These are phyloP conservation scores for Myodes glareolus DNA, from an alignment of 2,113 vertebrate species.

Conservation along the genomic window DNA sequence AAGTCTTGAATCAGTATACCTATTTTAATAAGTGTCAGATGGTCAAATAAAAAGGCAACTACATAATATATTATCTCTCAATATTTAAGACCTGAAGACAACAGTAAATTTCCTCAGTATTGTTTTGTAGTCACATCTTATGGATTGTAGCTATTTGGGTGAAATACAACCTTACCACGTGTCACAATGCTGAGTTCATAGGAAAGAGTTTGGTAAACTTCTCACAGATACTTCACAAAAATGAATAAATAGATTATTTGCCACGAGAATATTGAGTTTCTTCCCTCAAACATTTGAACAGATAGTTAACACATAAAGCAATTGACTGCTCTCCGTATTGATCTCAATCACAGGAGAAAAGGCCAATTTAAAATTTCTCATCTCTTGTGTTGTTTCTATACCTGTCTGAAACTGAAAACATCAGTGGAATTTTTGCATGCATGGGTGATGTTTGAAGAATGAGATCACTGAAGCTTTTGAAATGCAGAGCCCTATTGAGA, in stretches of 20 bases:
- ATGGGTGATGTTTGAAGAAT: not conserved
- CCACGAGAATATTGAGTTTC: not conserved
- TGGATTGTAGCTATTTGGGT: not conserved
- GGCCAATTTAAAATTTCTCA: slow-evolving; percentile 36
- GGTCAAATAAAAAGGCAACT: not conserved
- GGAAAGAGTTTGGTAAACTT: slow-evolving; percentile 37
- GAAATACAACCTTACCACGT: not conserved
- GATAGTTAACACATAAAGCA: slow-evolving; percentile 25
- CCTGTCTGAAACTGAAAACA: slow-evolving; percentile 21
- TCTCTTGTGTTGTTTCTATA: slow-evolving; percentile 12
- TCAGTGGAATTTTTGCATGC: slow-evolving; percentile 29
- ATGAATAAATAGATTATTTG: slow-evolving; percentile 20
- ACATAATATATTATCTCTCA: not conserved
- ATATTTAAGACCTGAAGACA: not conserved
- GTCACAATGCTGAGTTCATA: not conserved
- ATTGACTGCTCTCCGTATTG: not conserved
- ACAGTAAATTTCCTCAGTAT: slow-evolving; percentile 6
- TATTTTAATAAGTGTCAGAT: slow-evolving; percentile 1
- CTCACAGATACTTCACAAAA: slow-evolving; percentile 20
- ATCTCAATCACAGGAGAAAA: slow-evolving; percentile 48
- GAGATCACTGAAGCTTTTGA: not conserved
- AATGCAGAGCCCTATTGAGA: not conserved
- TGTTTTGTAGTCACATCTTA: not conserved
- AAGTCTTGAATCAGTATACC: not conserved
- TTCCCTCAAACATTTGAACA: not conserved